Evolutionary conservation across 2,113 vertebrate genomes (phyloP), one percentile per base, ranked within the genome.

Genomic region (Ellobius talpinus): DNA sequence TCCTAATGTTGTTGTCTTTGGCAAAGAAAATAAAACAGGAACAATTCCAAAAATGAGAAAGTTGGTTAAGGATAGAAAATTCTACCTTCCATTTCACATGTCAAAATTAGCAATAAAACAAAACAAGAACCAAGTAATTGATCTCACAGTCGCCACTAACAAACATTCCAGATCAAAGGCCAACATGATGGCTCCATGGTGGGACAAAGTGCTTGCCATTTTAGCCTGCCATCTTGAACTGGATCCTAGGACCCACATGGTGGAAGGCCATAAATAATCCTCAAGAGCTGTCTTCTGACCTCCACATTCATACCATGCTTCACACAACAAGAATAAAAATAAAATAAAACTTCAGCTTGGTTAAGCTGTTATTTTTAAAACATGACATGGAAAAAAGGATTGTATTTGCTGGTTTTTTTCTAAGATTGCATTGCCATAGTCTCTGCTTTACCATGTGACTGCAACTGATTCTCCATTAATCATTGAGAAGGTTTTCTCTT

Each of bases 81-180:
- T 50, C 50, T 88, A 91, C 12, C 39, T 21, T 68, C 24, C 78
- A 92, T 19, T 72, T 77, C 7, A 55, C 12, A 78, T 90, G 96
- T 85, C 24, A 90, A 96, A 93, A 90, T 74, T 72, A 96, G 58
- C 90, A 96, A 87, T 70, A 52, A 74, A 97, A 70, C 36, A 72
- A 89, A 94, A 79, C 82, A 66, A n/a, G 21, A 91, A 72, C 36
- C 33, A 89, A 92, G 74, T 84, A 92, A 87, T 74, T 79, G 13
- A 14, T 87, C 77, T 77, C 66, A 61, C 55, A n/a, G 93, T 88
- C 29, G 24, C 73, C 39, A 36, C 36, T 85, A 96, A 87, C 3
- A 74, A 87, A 77, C 79, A 70, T 55, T 76, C 47, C 2, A 91
- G 31, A 45, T 70, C 47, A 95, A 29, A 65, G 14, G 7, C 8